A percentile compares a stretch with the other conserved stretches of the same genome.
These are phyloP conservation scores for Orientallactaga bullata DNA, from an alignment of 2,113 vertebrate genomes.

Conservation along the genomic window DNA sequence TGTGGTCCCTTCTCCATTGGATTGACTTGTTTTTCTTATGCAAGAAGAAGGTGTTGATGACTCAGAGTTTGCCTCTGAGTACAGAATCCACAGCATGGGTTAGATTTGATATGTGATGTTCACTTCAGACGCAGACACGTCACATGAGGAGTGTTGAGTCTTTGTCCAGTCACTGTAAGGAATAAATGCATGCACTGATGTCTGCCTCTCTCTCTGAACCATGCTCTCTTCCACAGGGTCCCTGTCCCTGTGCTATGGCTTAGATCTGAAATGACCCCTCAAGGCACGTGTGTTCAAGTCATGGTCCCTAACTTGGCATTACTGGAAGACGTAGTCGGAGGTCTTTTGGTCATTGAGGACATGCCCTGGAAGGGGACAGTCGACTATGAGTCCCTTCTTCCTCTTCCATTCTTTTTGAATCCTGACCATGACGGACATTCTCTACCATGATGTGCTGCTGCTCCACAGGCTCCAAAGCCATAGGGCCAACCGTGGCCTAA, in stretches of 20 bases:
- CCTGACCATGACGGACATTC: background rate
- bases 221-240: background rate
- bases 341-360: background rate
- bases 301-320: background rate
- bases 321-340: background rate
- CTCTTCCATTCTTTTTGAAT: background rate
- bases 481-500: background rate
- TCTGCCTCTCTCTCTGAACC: too few relatives aligned
- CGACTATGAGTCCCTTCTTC: background rate
- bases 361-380: background rate
- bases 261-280: background rate
- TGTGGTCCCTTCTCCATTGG: background rate
- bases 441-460: background rate
- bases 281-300: background rate
- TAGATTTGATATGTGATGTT: background rate
- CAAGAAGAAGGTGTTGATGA: background rate
- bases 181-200: background rate
- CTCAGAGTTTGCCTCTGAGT: constrained; percentile 17
- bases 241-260: background rate
- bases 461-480: background rate
- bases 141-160: background rate
- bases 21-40: background rate
- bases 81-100: background rate
- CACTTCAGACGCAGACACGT: background rate
- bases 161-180: background rate